phyloP scores from a whole-genome alignment of 2,797 vertebrate genomes.

The Notamacropus eugenii region DNA sequence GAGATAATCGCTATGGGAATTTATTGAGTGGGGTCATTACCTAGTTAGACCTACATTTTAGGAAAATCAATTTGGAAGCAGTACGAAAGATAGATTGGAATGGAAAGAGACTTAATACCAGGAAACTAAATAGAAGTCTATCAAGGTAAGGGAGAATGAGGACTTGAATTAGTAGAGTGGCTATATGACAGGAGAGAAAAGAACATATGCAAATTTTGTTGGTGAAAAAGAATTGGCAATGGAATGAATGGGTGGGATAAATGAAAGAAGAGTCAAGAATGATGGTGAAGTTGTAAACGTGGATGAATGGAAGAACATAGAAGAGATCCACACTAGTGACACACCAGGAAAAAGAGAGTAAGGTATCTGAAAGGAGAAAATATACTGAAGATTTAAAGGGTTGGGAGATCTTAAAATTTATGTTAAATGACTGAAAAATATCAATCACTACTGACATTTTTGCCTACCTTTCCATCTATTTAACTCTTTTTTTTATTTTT shows the following conservation, averaged over 20 bases:
- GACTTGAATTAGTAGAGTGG: not conserved
- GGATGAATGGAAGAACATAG: not conserved
- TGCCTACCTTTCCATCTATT: not conserved
- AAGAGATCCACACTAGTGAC: not conserved
- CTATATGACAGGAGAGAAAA: not conserved
- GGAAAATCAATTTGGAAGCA: not conserved
- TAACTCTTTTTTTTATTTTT: not conserved
- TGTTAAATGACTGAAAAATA: not conserved
- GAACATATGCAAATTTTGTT: not conserved
- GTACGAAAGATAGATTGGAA: not conserved
- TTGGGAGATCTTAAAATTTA: not conserved
- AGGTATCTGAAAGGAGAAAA: not conserved
- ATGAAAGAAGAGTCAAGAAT: not conserved
- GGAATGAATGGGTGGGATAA: not conserved
- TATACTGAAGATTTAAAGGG: not conserved
- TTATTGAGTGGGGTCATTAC: not conserved
- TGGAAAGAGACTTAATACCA: not conserved
- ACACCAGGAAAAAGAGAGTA: not conserved
- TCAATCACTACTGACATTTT: not conserved
- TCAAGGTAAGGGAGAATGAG: not conserved
- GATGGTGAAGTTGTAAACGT: not conserved
- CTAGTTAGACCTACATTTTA: not conserved
- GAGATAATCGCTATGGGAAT: not conserved
- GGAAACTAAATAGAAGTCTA: not conserved
- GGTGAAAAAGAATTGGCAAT: not conserved